A percentile compares a stretch with the other conserved stretches of the same genome.
Evolutionary conservation across 2,113 vertebrate species (phyloP).

Genomic region (Caloenas nicobarica): DNA sequence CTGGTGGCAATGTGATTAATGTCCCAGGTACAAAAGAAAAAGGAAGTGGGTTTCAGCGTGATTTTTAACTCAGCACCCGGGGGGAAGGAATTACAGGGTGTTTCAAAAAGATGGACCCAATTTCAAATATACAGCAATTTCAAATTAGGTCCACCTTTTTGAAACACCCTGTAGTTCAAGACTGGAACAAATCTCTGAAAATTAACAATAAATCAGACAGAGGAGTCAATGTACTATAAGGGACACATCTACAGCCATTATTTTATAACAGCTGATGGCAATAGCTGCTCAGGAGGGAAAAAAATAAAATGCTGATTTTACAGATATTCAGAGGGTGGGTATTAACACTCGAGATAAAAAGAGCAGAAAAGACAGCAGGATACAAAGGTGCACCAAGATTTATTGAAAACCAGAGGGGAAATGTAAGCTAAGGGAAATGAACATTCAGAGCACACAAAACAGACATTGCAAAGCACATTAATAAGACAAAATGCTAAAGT

Average conservation of each 20-base stretch:
- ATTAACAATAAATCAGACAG: conserved; percentile 72
- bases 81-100: conserved; percentile 30
- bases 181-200: conserved; percentile 67
- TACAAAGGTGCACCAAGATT: conserved; percentile 59
- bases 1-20: conserved; percentile 34
- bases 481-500: neutral
- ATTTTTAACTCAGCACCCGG: conserved; percentile 52
- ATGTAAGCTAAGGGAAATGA: conserved; percentile 29
- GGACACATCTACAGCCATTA: conserved; percentile 71
- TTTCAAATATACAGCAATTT: too few relatives aligned
- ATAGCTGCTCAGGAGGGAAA: conserved; percentile 20
- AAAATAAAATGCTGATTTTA: conserved; percentile 73
- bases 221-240: conserved; percentile 61
- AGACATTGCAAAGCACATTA: neutral
- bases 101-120: too few relatives aligned
- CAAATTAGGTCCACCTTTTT: too few relatives aligned
- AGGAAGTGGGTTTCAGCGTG: conserved; percentile 17
- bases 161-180: neutral
- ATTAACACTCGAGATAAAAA: conserved; percentile 66
- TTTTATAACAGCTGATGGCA: conserved; percentile 67
- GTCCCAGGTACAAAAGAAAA: conserved; percentile 33
- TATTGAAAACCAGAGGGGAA: conserved; percentile 49
- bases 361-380: conserved; percentile 29
- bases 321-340: conserved; percentile 37
- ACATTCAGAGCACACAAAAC: neutral